phyloP scores from a whole-genome alignment of 2,113 vertebrate genomes.

The Mionectes macconnelli region DNA sequence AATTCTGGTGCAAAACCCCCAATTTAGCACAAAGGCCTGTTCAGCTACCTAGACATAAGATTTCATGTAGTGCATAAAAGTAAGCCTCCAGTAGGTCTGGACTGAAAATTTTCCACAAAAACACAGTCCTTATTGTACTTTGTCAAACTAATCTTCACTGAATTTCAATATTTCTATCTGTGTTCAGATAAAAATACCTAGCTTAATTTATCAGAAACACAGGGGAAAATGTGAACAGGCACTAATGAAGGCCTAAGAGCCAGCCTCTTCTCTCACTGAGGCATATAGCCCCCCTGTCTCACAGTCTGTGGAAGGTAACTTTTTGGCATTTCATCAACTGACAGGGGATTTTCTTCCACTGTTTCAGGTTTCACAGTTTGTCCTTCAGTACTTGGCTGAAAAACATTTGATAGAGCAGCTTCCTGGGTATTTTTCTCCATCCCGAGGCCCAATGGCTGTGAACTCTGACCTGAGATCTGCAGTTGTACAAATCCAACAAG shows the following conservation, averaged over 20 bases:
- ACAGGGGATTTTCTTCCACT: background rate
- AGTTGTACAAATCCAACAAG: conserved; percentile 60
- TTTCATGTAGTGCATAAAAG: conserved; percentile 62
- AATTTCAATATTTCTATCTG: conserved; percentile 29
- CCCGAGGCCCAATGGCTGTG: conserved; percentile 67
- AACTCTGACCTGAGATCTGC: conserved; percentile 67
- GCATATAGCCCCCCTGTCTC: conserved; percentile 85
- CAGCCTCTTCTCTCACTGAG: conserved; percentile 77
- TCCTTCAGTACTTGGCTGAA: conserved; percentile 43
- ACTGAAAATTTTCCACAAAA: conserved; percentile 1
- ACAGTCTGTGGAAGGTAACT: conserved; percentile 88
- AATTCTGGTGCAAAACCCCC: background rate
- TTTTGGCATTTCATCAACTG: conserved; percentile 71
- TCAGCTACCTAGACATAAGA: background rate
- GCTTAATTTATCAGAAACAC: conserved; percentile 58
- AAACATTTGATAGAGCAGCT: conserved; percentile 15
- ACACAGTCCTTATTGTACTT: background rate
- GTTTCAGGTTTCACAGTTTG: conserved; percentile 45
- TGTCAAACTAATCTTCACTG: background rate
- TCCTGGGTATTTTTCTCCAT: conserved; percentile 67
- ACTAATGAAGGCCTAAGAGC: conserved; percentile 32
- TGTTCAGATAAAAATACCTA: conserved; percentile 45
- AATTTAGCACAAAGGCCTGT: background rate
- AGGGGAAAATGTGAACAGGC: conserved; percentile 27
- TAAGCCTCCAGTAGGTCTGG: background rate